phyloP scores from a whole-genome alignment of 2,113 vertebrate species.

The Alligator sinensis region DNA sequence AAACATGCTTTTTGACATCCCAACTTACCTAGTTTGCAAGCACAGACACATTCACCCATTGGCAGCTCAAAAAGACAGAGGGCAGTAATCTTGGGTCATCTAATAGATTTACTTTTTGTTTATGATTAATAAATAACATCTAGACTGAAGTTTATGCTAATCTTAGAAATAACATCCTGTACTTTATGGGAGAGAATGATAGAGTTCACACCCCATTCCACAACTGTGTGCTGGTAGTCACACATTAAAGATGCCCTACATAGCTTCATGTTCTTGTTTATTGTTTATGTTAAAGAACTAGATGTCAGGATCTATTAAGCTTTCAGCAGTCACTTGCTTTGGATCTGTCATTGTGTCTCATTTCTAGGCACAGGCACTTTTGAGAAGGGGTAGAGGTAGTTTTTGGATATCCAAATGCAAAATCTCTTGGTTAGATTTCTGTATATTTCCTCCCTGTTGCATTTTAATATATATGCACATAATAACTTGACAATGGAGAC shows the following conservation, averaged over 20 bases:
- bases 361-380: constrained; percentile 4
- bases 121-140: neutral
- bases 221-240: neutral
- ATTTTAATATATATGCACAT: too few relatives aligned
- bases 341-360: constrained; percentile 26
- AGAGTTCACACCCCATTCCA: neutral
- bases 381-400: neutral
- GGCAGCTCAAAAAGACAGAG: neutral
- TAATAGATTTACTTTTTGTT: neutral
- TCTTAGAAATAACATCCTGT: neutral
- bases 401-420: constrained; percentile 3
- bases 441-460: neutral
- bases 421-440: neutral
- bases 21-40: neutral
- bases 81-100: neutral
- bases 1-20: neutral
- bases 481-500: neutral
- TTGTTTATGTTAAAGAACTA: constrained; percentile 7
- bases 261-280: constrained; percentile 1
- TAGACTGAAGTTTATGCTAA: neutral
- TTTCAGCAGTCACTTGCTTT: neutral
- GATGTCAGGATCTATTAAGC: neutral
- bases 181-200: neutral
- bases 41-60: neutral
- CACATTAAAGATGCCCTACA: neutral